These are phyloP conservation scores for Otolemur garnettii DNA, from an alignment of 2,113 vertebrate genomes.

Conservation along the genomic window DNA sequence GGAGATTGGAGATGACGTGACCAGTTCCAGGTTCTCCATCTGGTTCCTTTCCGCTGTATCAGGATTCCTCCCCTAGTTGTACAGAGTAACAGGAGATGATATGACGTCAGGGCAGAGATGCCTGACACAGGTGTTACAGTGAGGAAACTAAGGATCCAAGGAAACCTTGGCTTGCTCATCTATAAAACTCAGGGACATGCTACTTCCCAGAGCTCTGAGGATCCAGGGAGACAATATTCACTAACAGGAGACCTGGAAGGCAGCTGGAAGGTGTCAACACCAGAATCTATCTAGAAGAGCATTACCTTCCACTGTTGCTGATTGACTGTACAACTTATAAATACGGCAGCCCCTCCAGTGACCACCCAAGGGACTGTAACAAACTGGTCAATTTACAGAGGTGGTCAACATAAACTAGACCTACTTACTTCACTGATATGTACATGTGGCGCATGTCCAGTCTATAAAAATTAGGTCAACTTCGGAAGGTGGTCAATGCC, in stretches of 20 bases:
- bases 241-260: neutral
- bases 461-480: too few relatives aligned
- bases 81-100: neutral
- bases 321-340: neutral
- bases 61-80: neutral
- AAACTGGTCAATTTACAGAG: too few relatives aligned
- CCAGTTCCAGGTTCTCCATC: neutral
- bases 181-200: neutral
- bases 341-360: neutral
- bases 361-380: too few relatives aligned
- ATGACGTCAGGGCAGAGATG: neutral
- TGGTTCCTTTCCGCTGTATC: neutral
- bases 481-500: too few relatives aligned
- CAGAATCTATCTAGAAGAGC: neutral
- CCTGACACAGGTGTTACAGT: neutral
- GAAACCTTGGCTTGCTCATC: neutral
- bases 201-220: neutral
- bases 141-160: neutral
- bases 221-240: neutral
- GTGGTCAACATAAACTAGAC: too few relatives aligned
- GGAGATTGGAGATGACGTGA: neutral
- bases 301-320: neutral
- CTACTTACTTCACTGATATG: too few relatives aligned
- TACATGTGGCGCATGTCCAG: too few relatives aligned
- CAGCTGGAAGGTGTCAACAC: neutral